phyloP scores from a whole-genome alignment of 1,140 invertebrate species.

The Neodiprion fabricii region DNA sequence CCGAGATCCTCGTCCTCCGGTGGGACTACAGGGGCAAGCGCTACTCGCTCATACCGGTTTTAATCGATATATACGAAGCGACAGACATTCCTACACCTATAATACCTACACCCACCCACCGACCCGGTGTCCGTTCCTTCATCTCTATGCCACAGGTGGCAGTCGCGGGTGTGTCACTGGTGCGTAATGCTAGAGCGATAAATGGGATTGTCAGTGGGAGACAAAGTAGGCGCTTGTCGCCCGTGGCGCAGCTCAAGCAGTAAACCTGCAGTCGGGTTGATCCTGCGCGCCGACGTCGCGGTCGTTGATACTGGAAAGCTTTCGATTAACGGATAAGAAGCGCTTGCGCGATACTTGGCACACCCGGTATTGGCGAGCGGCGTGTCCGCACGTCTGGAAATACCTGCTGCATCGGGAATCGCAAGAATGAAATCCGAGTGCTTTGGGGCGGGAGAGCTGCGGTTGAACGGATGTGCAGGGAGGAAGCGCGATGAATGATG shows the following conservation, averaged over 20 bases:
- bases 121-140: background rate
- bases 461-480: background rate
- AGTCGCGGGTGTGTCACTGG: background rate
- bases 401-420: background rate
- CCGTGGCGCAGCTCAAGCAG: background rate
- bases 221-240: background rate
- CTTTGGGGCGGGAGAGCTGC: background rate
- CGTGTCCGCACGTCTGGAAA: background rate
- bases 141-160: background rate
- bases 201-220: slow-evolving; percentile 1
- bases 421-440: background rate
- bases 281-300: background rate
- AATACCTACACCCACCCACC: too few species aligned
- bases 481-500: background rate
- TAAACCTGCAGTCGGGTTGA: background rate
- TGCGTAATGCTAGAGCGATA: background rate
- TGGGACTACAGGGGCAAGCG: too few species aligned
- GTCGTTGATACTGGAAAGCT: too few species aligned
- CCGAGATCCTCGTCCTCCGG: too few species aligned
- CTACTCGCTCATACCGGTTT: background rate
- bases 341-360: too few species aligned
- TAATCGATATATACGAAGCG: background rate
- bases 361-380: too few species aligned
- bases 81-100: background rate
- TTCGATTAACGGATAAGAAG: too few species aligned